A percentile compares a stretch with the other conserved stretches of the same genome.
phyloP scores from a whole-genome alignment of 2,797 vertebrate genomes.

The Chiroxiphia lanceolata region DNA sequence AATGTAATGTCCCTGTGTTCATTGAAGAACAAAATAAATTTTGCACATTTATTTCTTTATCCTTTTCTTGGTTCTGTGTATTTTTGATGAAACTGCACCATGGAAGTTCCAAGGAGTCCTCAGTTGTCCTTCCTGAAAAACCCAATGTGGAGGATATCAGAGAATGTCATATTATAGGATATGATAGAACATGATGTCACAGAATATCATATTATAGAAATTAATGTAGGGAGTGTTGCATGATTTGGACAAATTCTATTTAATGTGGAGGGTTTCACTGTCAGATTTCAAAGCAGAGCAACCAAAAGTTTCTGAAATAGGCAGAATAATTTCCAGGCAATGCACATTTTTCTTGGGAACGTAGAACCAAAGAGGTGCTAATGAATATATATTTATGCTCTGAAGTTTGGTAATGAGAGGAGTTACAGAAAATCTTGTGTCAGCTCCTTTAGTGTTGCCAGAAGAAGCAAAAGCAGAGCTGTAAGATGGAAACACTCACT shows the following conservation, averaged over 20 bases:
- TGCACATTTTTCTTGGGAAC: neutral
- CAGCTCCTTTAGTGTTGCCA: neutral
- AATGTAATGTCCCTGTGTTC: neutral
- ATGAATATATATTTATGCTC: neutral
- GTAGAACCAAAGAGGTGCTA: neutral
- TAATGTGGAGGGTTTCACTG: neutral
- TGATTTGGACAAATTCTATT: neutral
- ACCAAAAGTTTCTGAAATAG: neutral
- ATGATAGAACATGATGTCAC: neutral
- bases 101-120: neutral
- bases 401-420: neutral
- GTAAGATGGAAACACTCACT: neutral
- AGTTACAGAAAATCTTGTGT: neutral
- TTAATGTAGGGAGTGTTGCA: neutral
- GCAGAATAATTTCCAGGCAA: neutral
- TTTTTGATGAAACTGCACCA: neutral
- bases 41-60: neutral
- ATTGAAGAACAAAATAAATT: slow-evolving; percentile 31
- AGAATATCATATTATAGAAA: neutral
- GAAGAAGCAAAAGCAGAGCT: neutral
- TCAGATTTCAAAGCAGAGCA: neutral
- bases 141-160: fast-evolving
- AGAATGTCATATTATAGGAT: neutral
- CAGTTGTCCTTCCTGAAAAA: neutral
- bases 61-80: neutral